Percentiles rank a stretch among this genome's conserved stretches.
phyloP scores from a whole-genome alignment of 2,797 vertebrate species.

The Pseudotriccus pelzelni region DNA sequence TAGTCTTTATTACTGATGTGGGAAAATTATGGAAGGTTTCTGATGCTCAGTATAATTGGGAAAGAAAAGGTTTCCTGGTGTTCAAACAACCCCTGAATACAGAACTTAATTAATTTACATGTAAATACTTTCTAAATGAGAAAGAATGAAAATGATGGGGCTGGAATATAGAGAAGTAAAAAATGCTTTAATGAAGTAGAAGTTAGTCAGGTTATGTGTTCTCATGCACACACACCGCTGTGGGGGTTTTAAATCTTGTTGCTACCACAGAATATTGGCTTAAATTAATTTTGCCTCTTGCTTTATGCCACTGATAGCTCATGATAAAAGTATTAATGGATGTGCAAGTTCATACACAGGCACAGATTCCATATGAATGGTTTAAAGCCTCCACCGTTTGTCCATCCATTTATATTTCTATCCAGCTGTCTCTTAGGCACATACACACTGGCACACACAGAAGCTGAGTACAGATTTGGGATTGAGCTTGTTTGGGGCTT shows the following conservation, averaged over 20 bases:
- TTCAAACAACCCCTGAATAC: neutral
- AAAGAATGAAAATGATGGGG: neutral
- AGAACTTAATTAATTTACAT: neutral
- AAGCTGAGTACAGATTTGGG: neutral
- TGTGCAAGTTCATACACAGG: neutral
- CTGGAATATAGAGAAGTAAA: neutral
- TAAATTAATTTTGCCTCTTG: neutral
- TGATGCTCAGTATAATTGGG: constrained; percentile 6
- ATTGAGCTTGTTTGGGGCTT: neutral
- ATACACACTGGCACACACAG: neutral
- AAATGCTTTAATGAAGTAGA: neutral
- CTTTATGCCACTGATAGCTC: neutral
- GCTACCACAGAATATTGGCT: neutral
- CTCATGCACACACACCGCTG: neutral
- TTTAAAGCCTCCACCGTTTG: neutral
- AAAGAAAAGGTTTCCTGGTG: constrained; percentile 25
- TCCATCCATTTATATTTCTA: neutral
- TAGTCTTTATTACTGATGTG: neutral
- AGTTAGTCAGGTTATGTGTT: neutral
- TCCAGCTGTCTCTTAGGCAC: neutral
- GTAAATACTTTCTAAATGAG: constrained; percentile 4
- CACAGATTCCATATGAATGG: neutral
- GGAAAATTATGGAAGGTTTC: neutral
- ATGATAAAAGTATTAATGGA: neutral
- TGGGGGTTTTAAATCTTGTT: neutral